Conservation (phyloP, 2,888 invertebrate species). For the Petrolisthes manimaculis region DNA sequence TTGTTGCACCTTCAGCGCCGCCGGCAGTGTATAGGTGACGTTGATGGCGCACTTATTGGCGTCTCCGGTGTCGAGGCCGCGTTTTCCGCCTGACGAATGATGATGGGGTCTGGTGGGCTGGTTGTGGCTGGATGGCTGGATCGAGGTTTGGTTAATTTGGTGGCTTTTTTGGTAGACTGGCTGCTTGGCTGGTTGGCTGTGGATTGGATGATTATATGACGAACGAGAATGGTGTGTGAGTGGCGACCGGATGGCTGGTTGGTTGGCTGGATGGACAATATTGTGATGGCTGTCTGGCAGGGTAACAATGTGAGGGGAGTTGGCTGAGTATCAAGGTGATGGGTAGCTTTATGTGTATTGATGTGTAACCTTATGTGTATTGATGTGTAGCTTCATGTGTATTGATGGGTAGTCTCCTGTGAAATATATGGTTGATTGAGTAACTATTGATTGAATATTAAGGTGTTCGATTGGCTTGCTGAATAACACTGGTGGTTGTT, state of each 20-base stretch:
- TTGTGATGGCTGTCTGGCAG: not conserved
- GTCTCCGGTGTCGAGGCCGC: not conserved
- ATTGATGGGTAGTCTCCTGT: too few species aligned
- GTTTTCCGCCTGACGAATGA: not conserved
- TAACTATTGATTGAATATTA: too few species aligned
- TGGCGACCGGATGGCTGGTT: not conserved
- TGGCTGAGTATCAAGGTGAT: too few species aligned
- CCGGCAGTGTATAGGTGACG: conserved; percentile 2
- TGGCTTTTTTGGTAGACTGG: not conserved
- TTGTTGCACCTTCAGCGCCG: conserved; percentile 46
- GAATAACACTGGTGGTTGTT: too few species aligned
- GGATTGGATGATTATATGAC: not conserved
- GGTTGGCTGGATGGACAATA: not conserved
- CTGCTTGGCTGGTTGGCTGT: not conserved
- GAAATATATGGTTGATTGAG: too few species aligned
- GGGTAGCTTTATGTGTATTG: too few species aligned
- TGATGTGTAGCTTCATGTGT: too few species aligned
- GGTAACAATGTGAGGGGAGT: too few species aligned
- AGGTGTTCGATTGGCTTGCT: too few species aligned
- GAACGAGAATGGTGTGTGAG: not conserved
- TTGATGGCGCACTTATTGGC: conserved; percentile 26
- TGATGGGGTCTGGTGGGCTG: not conserved
- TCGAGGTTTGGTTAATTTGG: not conserved
- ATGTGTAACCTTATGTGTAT: too few species aligned
- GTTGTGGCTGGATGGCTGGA: not conserved